phyloP scores from a whole-genome alignment of 92 coral and sea anemone genomes.

The Parazoanthus swiftii region DNA sequence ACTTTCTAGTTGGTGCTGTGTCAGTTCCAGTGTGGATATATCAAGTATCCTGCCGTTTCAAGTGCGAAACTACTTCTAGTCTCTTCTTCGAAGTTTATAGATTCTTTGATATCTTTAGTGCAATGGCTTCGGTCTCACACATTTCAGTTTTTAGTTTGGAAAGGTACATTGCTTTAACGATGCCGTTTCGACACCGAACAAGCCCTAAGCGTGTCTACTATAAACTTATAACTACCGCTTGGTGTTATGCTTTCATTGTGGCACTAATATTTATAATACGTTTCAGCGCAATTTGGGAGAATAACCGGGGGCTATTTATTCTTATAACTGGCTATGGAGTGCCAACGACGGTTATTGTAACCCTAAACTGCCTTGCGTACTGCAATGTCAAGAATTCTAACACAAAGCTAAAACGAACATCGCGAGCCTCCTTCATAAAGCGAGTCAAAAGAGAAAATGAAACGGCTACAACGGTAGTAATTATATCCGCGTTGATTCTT shows the following conservation, averaged over 20 bases:
- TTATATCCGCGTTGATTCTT: neutral
- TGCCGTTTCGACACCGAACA: conserved; percentile 3
- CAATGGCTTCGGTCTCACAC: neutral
- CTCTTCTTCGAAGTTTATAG: too few relatives aligned
- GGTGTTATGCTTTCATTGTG: neutral
- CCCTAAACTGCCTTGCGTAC: neutral
- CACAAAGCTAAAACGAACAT: neutral
- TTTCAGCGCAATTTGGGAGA: neutral
- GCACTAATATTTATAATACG: neutral
- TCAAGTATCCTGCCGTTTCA: neutral
- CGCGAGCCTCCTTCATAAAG: neutral
- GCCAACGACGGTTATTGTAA: neutral
- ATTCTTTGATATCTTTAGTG: too few relatives aligned
- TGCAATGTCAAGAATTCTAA: neutral
- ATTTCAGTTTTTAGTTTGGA: neutral
- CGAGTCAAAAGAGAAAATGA: neutral
- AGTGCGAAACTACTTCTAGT: too few relatives aligned
- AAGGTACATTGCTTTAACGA: neutral
- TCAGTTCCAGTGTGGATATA: conserved; percentile 67
- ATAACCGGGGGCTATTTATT: neutral
- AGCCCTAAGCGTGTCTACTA: neutral
- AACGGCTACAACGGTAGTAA: neutral
- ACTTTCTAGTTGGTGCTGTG: conserved; percentile 63
- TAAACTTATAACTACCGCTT: neutral
- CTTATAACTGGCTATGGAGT: neutral